phyloP scores from a whole-genome alignment of 2,888 invertebrate genomes.

The Ischnura elegans region DNA sequence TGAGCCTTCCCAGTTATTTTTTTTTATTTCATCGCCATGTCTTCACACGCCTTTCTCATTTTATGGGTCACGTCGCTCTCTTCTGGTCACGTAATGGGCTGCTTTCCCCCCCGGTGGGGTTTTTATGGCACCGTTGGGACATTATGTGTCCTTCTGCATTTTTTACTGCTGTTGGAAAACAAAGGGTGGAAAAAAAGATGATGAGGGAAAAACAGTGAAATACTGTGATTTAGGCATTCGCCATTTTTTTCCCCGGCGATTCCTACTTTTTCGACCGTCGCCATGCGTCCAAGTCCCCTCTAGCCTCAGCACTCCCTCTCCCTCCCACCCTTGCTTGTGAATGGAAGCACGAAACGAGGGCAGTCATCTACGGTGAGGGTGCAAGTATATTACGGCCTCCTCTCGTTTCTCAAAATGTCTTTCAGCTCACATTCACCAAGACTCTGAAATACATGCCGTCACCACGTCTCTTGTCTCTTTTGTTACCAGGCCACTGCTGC shows the following conservation, averaged over 20 bases:
- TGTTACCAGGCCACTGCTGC: neutral
- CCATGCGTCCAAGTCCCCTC: neutral
- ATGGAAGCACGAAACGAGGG: neutral
- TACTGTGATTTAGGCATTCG: neutral
- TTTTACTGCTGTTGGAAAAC: neutral
- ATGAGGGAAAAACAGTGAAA: neutral
- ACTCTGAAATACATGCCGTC: constrained; percentile 19
- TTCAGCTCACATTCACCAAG: neutral
- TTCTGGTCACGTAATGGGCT: constrained; percentile 37
- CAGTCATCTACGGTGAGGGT: neutral
- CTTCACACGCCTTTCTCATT: neutral
- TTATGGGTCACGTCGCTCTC: neutral
- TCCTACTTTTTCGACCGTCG: neutral
- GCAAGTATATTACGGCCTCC: neutral
- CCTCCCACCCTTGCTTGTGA: neutral
- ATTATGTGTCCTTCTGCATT: neutral
- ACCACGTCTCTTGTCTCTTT: neutral
- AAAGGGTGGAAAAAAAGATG: neutral
- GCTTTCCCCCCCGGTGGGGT: neutral
- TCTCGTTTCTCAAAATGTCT: constrained; percentile 6
- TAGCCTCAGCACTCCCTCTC: neutral
- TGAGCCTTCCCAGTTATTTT: neutral
- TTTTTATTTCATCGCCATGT: neutral
- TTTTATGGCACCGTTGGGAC: neutral
- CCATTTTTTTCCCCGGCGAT: neutral